Conservation (phyloP, 2,888 invertebrate genomes). For the Amphipoea oculea region DNA sequence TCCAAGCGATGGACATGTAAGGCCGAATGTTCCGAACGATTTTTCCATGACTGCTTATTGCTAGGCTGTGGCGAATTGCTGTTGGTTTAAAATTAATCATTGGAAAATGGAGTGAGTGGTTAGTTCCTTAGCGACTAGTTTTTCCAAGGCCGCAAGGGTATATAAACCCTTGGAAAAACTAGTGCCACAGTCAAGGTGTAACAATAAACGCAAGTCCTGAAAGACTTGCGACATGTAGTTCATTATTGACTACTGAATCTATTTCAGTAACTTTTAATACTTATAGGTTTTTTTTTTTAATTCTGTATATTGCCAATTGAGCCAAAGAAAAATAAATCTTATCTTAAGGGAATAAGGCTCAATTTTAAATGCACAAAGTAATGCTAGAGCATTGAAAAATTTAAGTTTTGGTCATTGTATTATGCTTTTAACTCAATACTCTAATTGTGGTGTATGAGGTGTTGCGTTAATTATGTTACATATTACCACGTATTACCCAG, state of each 20-base stretch:
- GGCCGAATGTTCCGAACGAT: conserved; percentile 62
- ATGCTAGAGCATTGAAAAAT: not conserved
- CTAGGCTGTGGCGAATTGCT: conserved; percentile 44
- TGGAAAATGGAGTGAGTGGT: not conserved
- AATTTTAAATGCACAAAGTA: not conserved
- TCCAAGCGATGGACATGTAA: conserved; percentile 69
- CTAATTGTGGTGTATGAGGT: too few relatives aligned
- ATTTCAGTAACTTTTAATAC: not conserved
- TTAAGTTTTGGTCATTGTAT: too few relatives aligned
- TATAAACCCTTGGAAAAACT: too few relatives aligned
- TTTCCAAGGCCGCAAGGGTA: too few relatives aligned
- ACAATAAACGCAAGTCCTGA: not conserved
- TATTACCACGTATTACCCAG: too few relatives aligned
- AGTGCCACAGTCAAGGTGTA: not conserved
- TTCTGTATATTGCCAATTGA: not conserved
- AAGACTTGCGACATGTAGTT: not conserved
- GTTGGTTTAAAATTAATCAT: conserved; percentile 10
- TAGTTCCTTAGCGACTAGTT: not conserved
- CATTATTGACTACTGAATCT: not conserved
- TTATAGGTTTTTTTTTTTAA: not conserved
- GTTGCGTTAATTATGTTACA: too few relatives aligned
- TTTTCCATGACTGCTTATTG: conserved; percentile 48
- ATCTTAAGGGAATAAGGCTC: not conserved
- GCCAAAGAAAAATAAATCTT: not conserved
- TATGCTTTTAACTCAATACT: too few relatives aligned